phyloP scores from a whole-genome alignment of 2,888 invertebrate species.

The Lasioglossum leucozonium region DNA sequence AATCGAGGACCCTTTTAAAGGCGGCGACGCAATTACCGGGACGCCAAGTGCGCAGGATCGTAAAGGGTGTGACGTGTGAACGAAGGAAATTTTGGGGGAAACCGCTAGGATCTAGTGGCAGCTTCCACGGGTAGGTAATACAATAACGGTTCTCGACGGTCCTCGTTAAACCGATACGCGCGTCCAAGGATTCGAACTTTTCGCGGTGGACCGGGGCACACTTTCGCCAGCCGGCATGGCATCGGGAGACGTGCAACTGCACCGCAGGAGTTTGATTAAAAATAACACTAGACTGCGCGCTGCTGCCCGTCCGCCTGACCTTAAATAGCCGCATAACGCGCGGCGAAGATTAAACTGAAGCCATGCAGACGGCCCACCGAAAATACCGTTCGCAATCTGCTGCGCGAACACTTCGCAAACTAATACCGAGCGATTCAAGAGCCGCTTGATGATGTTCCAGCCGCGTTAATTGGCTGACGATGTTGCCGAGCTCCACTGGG shows the following conservation, averaged over 20 bases:
- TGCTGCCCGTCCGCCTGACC: conserved; percentile 13
- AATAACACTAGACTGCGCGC: conserved; percentile 42
- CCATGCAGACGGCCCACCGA: conserved; percentile 25
- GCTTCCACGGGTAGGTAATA: not conserved
- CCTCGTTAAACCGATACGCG: conserved; percentile 34
- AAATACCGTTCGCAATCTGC: conserved; percentile 42
- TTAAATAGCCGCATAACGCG: conserved; percentile 50
- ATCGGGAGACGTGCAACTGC: conserved; percentile 13
- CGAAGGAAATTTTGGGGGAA: conserved; percentile 26
- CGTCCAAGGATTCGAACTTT: conserved; percentile 42
- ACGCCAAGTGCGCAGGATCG: not conserved
- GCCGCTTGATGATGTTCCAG: conserved; percentile 24
- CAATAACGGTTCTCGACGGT: not conserved
- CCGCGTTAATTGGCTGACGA: conserved; percentile 34
- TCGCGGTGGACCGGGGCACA: not conserved
- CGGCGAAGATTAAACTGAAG: conserved; percentile 47
- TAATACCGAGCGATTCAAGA: conserved; percentile 20
- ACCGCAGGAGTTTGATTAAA: conserved; percentile 59
- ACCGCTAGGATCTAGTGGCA: not conserved
- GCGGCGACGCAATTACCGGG: not conserved
- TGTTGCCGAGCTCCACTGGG: not conserved
- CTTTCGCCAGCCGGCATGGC: not conserved
- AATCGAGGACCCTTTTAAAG: not conserved
- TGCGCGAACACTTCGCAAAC: conserved; percentile 35
- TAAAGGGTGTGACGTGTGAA: not conserved